Percentiles rank a stretch among this genome's conserved stretches.
These are phyloP conservation scores for Platyrinchus mystaceus DNA, from an alignment of 2,797 vertebrate genomes.

Conservation along the genomic window DNA sequence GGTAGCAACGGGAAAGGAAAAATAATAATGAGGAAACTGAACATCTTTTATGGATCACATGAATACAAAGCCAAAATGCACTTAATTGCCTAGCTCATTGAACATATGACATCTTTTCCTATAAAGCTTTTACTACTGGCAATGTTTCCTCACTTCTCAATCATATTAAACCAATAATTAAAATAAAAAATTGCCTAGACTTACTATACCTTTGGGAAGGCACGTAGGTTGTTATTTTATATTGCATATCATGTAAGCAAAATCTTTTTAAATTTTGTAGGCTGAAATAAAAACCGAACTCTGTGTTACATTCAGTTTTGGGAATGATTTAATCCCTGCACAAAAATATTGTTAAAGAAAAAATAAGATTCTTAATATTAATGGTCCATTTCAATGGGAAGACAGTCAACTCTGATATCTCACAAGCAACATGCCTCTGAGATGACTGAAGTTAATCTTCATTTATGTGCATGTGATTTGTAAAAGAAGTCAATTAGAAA, in stretches of 20 bases:
- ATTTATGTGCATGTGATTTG: not conserved
- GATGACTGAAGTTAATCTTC: not conserved
- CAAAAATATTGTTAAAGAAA: not conserved
- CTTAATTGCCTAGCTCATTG: not conserved
- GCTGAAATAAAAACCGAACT: not conserved
- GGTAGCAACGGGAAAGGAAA: conserved; percentile 29
- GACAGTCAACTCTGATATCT: not conserved
- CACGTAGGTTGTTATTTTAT: not conserved
- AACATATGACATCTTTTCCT: not conserved
- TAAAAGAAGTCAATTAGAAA: not conserved
- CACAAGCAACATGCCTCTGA: not conserved
- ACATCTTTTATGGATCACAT: conserved; percentile 41
- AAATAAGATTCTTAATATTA: not conserved
- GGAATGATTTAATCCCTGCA: not conserved
- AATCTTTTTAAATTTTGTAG: not conserved
- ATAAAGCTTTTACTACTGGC: conserved; percentile 27
- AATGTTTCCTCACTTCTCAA: conserved; percentile 36
- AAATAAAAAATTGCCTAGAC: not conserved
- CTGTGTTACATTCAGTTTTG: not conserved
- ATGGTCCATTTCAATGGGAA: not conserved
- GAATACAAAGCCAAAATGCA: conserved; percentile 36
- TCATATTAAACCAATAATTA: not conserved
- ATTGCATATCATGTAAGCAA: not conserved
- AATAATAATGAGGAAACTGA: not conserved
- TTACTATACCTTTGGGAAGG: not conserved